phyloP scores from a whole-genome alignment of 2,888 invertebrate genomes.

The Dascillus cervinus region DNA sequence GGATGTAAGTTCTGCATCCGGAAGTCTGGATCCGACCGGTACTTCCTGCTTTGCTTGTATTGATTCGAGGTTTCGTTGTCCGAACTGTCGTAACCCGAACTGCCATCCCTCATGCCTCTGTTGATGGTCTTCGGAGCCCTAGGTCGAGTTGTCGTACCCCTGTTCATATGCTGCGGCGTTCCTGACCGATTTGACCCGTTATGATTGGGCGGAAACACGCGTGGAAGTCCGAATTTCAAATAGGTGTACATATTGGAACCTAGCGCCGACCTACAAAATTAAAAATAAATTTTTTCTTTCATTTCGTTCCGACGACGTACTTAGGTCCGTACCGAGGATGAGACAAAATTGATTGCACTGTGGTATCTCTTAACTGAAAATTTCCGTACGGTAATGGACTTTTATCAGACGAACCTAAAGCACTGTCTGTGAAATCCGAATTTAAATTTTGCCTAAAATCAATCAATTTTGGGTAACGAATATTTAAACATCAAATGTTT shows the following conservation, averaged over 20 bases:
- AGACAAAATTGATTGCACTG: conserved; percentile 82
- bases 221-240: conserved; percentile 85
- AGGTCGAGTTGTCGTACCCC: conserved; percentile 44
- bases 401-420: conserved; percentile 86
- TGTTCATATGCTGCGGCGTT: conserved; percentile 47
- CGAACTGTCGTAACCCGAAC: conserved; percentile 89
- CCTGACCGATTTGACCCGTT: conserved; percentile 63
- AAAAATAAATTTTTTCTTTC: too few species aligned
- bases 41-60: conserved; percentile 62
- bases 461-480: conserved; percentile 1
- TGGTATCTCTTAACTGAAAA: conserved; percentile 87
- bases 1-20: conserved; percentile 55
- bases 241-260: conserved; percentile 92
- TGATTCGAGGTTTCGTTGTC: conserved; percentile 65
- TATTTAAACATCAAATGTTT: conserved; percentile 9
- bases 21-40: conserved; percentile 83
- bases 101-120: conserved; percentile 69
- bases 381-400: conserved; percentile 90
- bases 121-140: conserved; percentile 50
- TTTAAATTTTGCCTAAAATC: conserved; percentile 80
- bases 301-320: too few species aligned
- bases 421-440: conserved; percentile 92
- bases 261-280: conserved; percentile 67
- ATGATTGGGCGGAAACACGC: conserved; percentile 82
- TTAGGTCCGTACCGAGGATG: conserved; percentile 88